Conservation (phyloP, 2,797 vertebrate genomes). For the Sitta carolinensis region DNA sequence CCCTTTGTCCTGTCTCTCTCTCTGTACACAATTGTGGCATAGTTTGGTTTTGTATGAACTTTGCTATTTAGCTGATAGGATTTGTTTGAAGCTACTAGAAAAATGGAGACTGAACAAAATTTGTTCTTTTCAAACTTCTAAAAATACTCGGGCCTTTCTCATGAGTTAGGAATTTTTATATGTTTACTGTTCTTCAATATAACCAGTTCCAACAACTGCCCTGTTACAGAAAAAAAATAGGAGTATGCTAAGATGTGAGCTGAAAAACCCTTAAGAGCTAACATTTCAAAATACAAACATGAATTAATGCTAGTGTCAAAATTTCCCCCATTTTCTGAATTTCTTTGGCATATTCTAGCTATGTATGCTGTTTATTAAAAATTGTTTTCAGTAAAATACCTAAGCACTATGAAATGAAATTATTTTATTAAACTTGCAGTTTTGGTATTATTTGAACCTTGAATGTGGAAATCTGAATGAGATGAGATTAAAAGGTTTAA, state of each 20-base stretch:
- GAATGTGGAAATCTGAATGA: constrained; percentile 72
- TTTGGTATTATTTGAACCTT: constrained; percentile 66
- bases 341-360: constrained; percentile 20
- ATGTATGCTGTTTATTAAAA: not conserved
- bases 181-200: constrained; percentile 63
- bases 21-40: not conserved
- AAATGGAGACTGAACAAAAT: constrained; percentile 25
- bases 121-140: constrained; percentile 59
- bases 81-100: not conserved
- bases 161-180: constrained; percentile 68
- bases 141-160: constrained; percentile 69
- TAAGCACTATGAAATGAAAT: constrained; percentile 28
- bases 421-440: constrained; percentile 57
- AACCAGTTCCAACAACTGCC: constrained; percentile 54
- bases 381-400: constrained; percentile 40
- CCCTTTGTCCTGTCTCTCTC: not conserved
- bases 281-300: constrained; percentile 23
- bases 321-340: not conserved
- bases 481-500: constrained; percentile 78
- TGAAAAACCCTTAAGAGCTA: constrained; percentile 29
- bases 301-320: not conserved
- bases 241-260: not conserved
- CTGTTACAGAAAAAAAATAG: constrained; percentile 54
- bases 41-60: not conserved
- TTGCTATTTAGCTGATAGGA: not conserved